A percentile compares a stretch with the other conserved stretches of the same genome.
phyloP scores from a whole-genome alignment of 2,797 vertebrate species.

The Parauchenoglanis punctatus region DNA sequence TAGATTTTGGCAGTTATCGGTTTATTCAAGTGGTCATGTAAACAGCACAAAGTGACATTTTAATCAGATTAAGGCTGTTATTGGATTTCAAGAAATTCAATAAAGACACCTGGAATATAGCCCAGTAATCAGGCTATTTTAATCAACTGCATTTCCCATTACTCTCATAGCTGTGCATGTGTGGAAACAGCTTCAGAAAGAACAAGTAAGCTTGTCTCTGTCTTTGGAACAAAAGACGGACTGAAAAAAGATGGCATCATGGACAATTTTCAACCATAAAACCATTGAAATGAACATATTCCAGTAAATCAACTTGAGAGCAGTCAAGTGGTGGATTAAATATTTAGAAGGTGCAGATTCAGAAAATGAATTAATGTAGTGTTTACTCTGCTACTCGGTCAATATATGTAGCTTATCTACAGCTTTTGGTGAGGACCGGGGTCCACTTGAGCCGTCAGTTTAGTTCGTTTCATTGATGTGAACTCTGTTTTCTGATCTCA shows the following conservation, averaged over 20 bases:
- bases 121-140: conserved; percentile 1
- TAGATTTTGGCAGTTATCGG: not conserved
- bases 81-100: not conserved
- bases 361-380: not conserved
- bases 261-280: not conserved
- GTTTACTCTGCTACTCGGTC: not conserved
- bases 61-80: conserved; percentile 7
- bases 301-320: not conserved
- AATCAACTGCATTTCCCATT: not conserved
- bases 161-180: not conserved
- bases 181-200: not conserved
- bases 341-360: not conserved
- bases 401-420: not conserved
- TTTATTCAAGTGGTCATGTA: conserved; percentile 1
- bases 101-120: not conserved
- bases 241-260: not conserved
- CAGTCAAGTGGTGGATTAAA: not conserved
- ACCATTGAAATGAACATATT: not conserved
- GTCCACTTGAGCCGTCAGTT: no score
- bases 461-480: no score
- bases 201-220: not conserved
- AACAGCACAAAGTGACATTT: not conserved
- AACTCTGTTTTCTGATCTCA: no score
- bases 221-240: not conserved
- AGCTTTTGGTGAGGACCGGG: no score